A percentile compares a stretch with the other conserved stretches of the same genome.
Evolutionary conservation across 2,888 invertebrate genomes (phyloP).

Genomic region (Hydraecia micacea): DNA sequence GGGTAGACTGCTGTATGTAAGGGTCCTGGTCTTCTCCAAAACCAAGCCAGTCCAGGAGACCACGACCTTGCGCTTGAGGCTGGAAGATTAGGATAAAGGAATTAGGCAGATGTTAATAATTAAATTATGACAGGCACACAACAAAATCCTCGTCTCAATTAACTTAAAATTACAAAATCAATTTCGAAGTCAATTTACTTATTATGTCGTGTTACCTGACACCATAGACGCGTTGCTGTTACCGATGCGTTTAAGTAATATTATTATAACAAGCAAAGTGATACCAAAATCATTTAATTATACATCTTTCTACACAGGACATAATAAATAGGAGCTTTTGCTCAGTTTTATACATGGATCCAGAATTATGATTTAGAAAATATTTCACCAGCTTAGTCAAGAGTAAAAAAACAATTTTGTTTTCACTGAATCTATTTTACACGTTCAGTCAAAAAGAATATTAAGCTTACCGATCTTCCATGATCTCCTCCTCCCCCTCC

Average conservation of each 20-base stretch:
- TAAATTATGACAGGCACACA: background rate
- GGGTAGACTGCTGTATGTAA: slow-evolving; percentile 93
- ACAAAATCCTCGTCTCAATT: background rate
- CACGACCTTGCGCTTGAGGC: slow-evolving; percentile 91
- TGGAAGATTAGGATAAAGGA: slow-evolving; percentile 64
- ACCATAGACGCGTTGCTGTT: background rate
- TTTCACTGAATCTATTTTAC: background rate
- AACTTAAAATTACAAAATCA: too few species aligned
- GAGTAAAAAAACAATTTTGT: background rate
- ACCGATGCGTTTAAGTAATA: too few species aligned
- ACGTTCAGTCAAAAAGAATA: background rate
- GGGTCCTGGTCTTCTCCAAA: slow-evolving; percentile 95
- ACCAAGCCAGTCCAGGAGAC: slow-evolving; percentile 94
- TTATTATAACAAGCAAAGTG: background rate
- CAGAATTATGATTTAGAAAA: background rate
- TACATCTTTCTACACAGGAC: background rate
- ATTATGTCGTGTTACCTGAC: background rate
- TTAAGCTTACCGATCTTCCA: slow-evolving; percentile 82
- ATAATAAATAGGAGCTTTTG: slow-evolving; percentile 1
- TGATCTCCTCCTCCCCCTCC: slow-evolving; percentile 70
- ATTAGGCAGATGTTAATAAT: background rate
- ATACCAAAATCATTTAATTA: background rate
- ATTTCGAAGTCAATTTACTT: background rate
- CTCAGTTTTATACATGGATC: background rate
- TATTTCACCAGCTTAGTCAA: background rate